Base-by-base conservation (phyloP, 1,140 invertebrate species). In the Formica exsecta region DNA sequence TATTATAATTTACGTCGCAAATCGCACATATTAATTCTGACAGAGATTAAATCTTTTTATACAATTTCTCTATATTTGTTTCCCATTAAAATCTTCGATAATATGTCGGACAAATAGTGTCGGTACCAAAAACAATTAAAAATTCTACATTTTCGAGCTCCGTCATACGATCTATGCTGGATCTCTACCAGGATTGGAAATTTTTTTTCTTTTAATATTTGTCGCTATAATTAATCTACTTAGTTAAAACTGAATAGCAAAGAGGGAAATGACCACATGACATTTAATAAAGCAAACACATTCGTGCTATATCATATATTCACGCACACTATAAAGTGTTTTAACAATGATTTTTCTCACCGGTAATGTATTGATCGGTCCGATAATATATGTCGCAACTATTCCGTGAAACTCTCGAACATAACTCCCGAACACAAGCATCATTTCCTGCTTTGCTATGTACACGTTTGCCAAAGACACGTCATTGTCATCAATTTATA, bases 381-480 rank as follows among this genome's bases (percentile, higher is more conserved):
- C 16, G 22, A 29, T 41, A 79, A 75, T 54, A 87, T 36, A 74
- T 57, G 25, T 61, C 77, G 9, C 36, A 76, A 65, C 5, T 65
- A 36, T 65, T 25, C 16, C 41, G 16, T 44, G n/a, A 74, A 64
- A 84, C n/a, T 74, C 29, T 9, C 62, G 11, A 68, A 68, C 32
- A 7, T 61, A n/a, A 65, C 38, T 64, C 54, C 57, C 22, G 13
- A 74, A 25, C 68, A 74, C 41, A 25, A 68, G 71, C 66, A 61
- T 51, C 25, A 29, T 90, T 87, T 87, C 85, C 88, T 81, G 81
- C 85, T 90, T 89, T 90, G 88, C 88, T 90, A 80, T n/a, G 11
- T 79, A 64, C 9, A 54, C 48, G n/a, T 54, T 44, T 70, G 48
- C 57, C 41, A 74, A 86, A 68, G 25, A 57, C 74, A 89, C 62